Conservation (phyloP, 2,888 invertebrate species). For the Suillia variegata region DNA sequence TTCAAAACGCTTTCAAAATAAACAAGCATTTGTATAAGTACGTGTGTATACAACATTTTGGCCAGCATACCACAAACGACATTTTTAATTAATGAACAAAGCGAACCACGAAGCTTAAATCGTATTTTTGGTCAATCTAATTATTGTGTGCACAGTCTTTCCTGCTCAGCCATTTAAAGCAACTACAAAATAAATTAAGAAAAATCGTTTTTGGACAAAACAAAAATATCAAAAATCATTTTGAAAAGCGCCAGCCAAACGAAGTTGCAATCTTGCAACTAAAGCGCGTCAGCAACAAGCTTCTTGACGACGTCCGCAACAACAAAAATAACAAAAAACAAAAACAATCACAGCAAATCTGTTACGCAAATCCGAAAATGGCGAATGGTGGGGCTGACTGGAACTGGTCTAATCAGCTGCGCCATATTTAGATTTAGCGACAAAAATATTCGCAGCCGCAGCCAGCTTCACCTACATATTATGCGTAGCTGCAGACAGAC, state of each 20-base stretch:
- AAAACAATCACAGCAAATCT: background rate
- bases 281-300: too few species aligned
- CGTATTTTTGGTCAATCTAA: constrained; percentile 5
- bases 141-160: constrained; percentile 2
- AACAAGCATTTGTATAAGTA: too few species aligned
- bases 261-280: background rate
- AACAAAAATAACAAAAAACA: background rate
- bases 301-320: background rate
- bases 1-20: too few species aligned
- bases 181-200: background rate
- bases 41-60: too few species aligned
- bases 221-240: background rate
- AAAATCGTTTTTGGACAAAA: background rate
- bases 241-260: too few species aligned
- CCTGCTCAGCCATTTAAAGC: constrained; percentile 10
- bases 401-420: constrained; percentile 6
- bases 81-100: too few species aligned
- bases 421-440: constrained; percentile 13
- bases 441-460: background rate
- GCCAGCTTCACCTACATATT: constrained; percentile 19
- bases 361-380: constrained; percentile 6
- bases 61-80: too few species aligned
- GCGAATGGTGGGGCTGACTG: background rate
- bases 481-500: constrained; percentile 5
- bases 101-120: too few species aligned